Evolutionary conservation across 2,888 invertebrate species (phyloP).

Genomic region (Nephrotoma appendiculata): DNA sequence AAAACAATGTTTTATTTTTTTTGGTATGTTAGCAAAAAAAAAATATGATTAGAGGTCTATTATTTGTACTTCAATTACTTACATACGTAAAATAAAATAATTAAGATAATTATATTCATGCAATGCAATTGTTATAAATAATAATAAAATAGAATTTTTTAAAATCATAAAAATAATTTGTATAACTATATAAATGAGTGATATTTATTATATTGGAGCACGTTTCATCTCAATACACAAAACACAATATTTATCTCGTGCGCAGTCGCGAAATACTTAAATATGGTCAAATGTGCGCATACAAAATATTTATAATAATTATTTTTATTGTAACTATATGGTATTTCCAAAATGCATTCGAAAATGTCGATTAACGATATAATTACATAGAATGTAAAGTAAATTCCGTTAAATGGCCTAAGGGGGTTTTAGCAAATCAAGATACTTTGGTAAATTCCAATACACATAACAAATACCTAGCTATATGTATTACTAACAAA

Average conservation of each 20-base stretch:
- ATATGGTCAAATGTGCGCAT: not conserved
- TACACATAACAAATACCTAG: no score
- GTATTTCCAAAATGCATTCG: not conserved
- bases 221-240: not conserved
- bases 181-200: not conserved
- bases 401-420: not conserved
- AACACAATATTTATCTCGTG: not conserved
- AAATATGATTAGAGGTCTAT: not conserved
- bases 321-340: not conserved
- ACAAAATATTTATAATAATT: no score
- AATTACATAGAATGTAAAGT: not conserved
- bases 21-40: not conserved
- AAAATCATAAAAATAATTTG: not conserved
- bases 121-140: not conserved
- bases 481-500: not conserved
- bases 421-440: not conserved
- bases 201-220: not conserved
- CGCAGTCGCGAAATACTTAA: not conserved
- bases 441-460: not conserved
- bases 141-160: not conserved
- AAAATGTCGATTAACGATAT: not conserved
- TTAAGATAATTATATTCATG: not conserved
- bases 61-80: not conserved
- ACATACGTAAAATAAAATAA: not conserved
- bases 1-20: not conserved